Percentiles rank a stretch among this genome's conserved stretches.
Evolutionary conservation across 2,113 vertebrate genomes (phyloP).

Genomic region (Muntiacus muntjak): DNA sequence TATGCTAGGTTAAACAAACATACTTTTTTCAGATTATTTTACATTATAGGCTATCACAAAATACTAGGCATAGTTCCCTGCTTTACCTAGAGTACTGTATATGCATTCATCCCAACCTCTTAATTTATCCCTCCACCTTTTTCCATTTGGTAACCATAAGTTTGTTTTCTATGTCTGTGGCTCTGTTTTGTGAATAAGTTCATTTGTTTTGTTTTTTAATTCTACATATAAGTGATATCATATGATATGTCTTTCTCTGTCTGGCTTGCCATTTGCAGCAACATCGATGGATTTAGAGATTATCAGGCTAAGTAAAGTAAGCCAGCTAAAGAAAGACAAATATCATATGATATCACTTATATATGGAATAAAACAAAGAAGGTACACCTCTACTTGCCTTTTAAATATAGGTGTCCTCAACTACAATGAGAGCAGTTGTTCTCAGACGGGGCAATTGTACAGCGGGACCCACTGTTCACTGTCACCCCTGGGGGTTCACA

Average conservation of each 20-base stretch:
- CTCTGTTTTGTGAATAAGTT: not conserved
- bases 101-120: not conserved
- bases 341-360: not conserved
- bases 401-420: not conserved
- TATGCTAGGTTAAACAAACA: not conserved
- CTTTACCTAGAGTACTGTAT: not conserved
- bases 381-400: not conserved
- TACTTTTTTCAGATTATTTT: not conserved
- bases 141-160: not conserved
- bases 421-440: not conserved
- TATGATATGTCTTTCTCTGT: not conserved
- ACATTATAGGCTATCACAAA: not conserved
- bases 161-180: not conserved
- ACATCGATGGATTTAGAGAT: not conserved
- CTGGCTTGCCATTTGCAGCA: not conserved
- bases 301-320: not conserved
- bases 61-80: not conserved
- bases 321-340: not conserved
- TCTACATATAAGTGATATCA: not conserved
- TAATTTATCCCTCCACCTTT: not conserved
- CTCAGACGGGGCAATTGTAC: not conserved
- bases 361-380: not conserved
- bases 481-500: rapidly evolving
- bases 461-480: not conserved
- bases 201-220: not conserved